Evolutionary conservation across 2,797 vertebrate species (phyloP), one percentile per base, ranked within the genome.

Genomic region (Tapirus indicus): DNA sequence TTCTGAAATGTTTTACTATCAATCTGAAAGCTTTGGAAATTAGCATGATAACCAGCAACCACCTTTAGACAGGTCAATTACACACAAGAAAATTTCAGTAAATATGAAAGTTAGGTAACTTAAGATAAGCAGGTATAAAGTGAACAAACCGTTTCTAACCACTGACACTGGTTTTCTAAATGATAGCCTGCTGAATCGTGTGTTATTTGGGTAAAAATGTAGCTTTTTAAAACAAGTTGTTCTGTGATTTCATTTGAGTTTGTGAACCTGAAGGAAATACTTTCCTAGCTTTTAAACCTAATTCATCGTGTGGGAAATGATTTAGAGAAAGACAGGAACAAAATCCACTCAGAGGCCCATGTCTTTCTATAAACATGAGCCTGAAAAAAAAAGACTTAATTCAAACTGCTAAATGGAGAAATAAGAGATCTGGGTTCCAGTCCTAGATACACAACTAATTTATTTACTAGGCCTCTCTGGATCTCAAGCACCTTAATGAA

Each of bases 201-300:
- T 94, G 29, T 56, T 82, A 71, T 74, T 54, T n/a, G 80, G 29
- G 18, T 74, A 29, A 84, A 95, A 92, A 92, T 52, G n/a, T 56
- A 69, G 35, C n/a, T 41, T 86, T 95, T 92, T 60, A 89, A 92
- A 83, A 35, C 54, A 89, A 17, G 14, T 64, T 79, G 21, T 74
- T 84, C 49, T 79, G 56, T 92, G 25, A 83, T 74, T 94, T 95
- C 32, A 94, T 92, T 92, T 83, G 49, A 92, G 62, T 82, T 66
- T 84, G 29, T 23, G n/a, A 95, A 92, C 27, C 60, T 95, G 54
- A 86, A 84, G 56, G 49, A 84, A 84, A 83, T 71, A 27, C 2
- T 78, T 79, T 64, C 41, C 62, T 47, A 92, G n/a, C 14, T 74
- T 69, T 78, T 72, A 47, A 79, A 79, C 35, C 44, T 72, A 83